These are phyloP conservation scores for Sebastes melanostomus DNA, from an alignment of 2,797 vertebrate genomes.

Conservation along the genomic window DNA sequence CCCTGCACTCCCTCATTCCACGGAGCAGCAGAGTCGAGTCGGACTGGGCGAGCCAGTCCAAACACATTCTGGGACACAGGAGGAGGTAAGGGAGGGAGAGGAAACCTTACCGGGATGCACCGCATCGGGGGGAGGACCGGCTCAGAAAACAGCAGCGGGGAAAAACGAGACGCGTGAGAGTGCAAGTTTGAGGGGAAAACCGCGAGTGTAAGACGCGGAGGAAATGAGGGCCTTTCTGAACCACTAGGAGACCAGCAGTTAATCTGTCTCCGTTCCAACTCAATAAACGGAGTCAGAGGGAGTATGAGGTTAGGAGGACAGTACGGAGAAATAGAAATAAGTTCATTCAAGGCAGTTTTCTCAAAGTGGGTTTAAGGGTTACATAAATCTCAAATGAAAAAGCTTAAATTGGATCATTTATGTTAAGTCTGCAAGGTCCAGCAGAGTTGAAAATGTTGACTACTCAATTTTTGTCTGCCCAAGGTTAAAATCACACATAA, in stretches of 20 bases:
- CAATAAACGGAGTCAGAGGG: slow-evolving; percentile 50
- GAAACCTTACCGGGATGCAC: slow-evolving; percentile 63
- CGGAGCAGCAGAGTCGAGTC: slow-evolving; percentile 17
- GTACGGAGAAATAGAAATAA: slow-evolving; percentile 46
- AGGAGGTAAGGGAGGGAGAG: slow-evolving; percentile 57
- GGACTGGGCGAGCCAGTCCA: slow-evolving; percentile 67
- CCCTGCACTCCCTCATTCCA: slow-evolving; percentile 19
- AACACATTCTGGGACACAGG: slow-evolving; percentile 73
- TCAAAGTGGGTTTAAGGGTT: slow-evolving; percentile 58
- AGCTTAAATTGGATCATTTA: slow-evolving; percentile 52
- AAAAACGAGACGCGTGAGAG: slow-evolving; percentile 82
- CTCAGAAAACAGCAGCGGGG: slow-evolving; percentile 67
- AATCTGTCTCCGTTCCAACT: slow-evolving; percentile 67
- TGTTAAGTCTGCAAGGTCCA: slow-evolving; percentile 42
- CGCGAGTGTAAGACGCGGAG: slow-evolving; percentile 57
- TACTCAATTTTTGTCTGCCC: slow-evolving; percentile 5
- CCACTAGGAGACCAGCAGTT: slow-evolving; percentile 64
- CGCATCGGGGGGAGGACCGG: slow-evolving; percentile 52
- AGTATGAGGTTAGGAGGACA: slow-evolving; percentile 43
- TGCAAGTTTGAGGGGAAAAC: slow-evolving; percentile 64
- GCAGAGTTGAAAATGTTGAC: slow-evolving; percentile 39
- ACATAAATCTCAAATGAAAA: slow-evolving; percentile 64
- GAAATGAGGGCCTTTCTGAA: slow-evolving; percentile 74
- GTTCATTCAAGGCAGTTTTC: slow-evolving; percentile 54
- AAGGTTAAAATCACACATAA: slow-evolving; percentile 48